Conservation (phyloP, 2,888 invertebrate species). For the Nomada ruficornis region DNA sequence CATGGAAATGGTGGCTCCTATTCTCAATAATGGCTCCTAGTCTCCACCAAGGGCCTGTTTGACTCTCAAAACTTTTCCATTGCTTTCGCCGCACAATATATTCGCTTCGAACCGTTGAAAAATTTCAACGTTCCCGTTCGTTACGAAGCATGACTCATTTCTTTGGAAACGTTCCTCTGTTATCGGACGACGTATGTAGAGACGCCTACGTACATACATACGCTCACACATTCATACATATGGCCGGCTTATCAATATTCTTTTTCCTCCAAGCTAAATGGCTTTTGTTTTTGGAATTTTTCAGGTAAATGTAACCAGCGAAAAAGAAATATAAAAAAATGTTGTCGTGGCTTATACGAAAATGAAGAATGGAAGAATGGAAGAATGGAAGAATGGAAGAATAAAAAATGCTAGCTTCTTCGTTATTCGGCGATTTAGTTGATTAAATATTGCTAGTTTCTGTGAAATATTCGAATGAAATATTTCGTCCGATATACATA, state of each 20-base stretch:
- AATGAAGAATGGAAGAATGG: too few species aligned
- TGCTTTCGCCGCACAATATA: not conserved
- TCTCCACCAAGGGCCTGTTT: not conserved
- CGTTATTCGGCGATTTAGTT: too few species aligned
- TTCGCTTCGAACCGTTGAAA: not conserved
- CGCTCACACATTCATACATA: not conserved
- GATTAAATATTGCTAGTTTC: too few species aligned
- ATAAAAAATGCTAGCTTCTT: too few species aligned
- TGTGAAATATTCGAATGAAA: too few species aligned
- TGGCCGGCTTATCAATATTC: not conserved
- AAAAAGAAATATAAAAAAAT: not conserved
- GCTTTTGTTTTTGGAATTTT: too few species aligned
- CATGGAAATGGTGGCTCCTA: constrained; percentile 64
- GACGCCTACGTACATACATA: constrained; percentile 18
- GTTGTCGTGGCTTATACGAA: not conserved
- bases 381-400: too few species aligned
- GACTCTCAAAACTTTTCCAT: constrained; percentile 4
- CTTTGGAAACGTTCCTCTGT: constrained; percentile 33
- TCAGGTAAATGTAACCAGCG: not conserved
- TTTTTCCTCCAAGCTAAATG: not conserved
- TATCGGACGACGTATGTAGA: constrained; percentile 20
- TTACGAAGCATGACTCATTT: constrained; percentile 45
- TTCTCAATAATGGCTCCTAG: constrained; percentile 14
- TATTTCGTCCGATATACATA: not conserved
- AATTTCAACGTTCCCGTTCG: constrained; percentile 15